A percentile compares a stretch with the other conserved stretches of the same genome.
phyloP scores from a whole-genome alignment of 1,140 invertebrate species.

The Trachymyrmex cornetzi region DNA sequence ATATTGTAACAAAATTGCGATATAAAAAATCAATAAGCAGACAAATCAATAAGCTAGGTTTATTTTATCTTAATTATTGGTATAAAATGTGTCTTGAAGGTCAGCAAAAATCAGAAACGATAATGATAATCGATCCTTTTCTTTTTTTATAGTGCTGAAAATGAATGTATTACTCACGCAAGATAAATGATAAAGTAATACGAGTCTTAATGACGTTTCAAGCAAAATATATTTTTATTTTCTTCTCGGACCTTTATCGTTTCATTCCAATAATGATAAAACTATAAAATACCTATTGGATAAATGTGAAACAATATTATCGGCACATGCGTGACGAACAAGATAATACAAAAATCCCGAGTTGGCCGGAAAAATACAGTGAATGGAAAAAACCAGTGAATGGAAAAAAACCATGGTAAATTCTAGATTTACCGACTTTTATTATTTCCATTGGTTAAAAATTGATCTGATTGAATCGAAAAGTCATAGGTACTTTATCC shows the following conservation, averaged over 20 bases:
- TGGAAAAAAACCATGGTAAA: too few species aligned
- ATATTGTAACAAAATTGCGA: not conserved
- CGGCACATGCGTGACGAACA: not conserved
- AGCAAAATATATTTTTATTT: not conserved
- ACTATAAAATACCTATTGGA: not conserved
- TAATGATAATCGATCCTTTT: constrained; percentile 6
- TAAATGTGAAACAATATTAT: not conserved
- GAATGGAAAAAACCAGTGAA: too few species aligned
- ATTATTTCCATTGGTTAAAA: too few species aligned
- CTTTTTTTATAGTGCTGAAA: constrained; percentile 1
- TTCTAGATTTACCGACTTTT: too few species aligned
- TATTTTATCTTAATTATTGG: constrained; percentile 17
- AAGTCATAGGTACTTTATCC: not conserved
- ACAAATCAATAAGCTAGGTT: not conserved
- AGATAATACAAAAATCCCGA: not conserved
- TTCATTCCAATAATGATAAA: not conserved
- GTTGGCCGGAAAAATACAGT: too few species aligned
- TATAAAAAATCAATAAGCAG: constrained; percentile 12
- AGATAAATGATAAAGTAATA: constrained; percentile 6
- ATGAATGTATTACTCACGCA: not conserved
- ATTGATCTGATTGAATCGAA: not conserved
- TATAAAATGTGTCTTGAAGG: not conserved
- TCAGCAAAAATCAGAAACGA: not conserved
- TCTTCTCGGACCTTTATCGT: not conserved
- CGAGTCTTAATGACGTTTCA: not conserved